phyloP scores from a whole-genome alignment of 2,888 invertebrate species.

The Leptopilina drosophilae region DNA sequence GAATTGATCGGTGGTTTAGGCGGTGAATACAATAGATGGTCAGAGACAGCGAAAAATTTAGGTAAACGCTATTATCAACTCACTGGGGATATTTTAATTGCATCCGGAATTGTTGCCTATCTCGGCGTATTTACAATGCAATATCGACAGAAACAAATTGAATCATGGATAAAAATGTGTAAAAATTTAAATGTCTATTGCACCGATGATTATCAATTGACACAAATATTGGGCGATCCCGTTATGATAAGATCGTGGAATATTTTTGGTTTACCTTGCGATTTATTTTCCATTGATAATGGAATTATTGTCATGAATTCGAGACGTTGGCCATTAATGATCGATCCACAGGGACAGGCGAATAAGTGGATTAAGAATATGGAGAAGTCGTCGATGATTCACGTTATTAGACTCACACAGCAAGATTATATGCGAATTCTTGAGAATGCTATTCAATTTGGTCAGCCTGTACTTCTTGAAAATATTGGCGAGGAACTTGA shows the following conservation, averaged over 20 bases:
- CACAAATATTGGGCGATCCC: slow-evolving; percentile 89
- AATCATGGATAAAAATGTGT: slow-evolving; percentile 86
- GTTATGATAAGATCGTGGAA: slow-evolving; percentile 94
- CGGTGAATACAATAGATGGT: slow-evolving; percentile 95
- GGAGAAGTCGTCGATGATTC: slow-evolving; percentile 90
- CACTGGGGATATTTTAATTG: slow-evolving; percentile 91
- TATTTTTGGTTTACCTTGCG: slow-evolving; percentile 92
- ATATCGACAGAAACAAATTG: slow-evolving; percentile 85
- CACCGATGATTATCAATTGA: slow-evolving; percentile 87
- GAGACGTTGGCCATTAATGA: slow-evolving; percentile 94
- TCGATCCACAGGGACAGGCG: slow-evolving; percentile 96
- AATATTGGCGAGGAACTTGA: slow-evolving; percentile 95
- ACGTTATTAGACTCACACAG: slow-evolving; percentile 88
- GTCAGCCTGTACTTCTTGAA: slow-evolving; percentile 91
- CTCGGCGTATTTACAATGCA: slow-evolving; percentile 91
- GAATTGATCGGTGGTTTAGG: slow-evolving; percentile 94
- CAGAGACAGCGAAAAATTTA: slow-evolving; percentile 84
- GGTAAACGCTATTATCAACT: slow-evolving; percentile 84
- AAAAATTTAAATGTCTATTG: slow-evolving; percentile 87
- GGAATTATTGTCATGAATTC: slow-evolving; percentile 94
- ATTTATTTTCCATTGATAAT: slow-evolving; percentile 93
- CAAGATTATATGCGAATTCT: slow-evolving; percentile 89
- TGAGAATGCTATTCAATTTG: slow-evolving; percentile 92
- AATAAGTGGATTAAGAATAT: slow-evolving; percentile 96
- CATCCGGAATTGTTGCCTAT: slow-evolving; percentile 93